Base-by-base conservation (phyloP, 2,113 vertebrate genomes). In the Thryonomys swinderianus region DNA sequence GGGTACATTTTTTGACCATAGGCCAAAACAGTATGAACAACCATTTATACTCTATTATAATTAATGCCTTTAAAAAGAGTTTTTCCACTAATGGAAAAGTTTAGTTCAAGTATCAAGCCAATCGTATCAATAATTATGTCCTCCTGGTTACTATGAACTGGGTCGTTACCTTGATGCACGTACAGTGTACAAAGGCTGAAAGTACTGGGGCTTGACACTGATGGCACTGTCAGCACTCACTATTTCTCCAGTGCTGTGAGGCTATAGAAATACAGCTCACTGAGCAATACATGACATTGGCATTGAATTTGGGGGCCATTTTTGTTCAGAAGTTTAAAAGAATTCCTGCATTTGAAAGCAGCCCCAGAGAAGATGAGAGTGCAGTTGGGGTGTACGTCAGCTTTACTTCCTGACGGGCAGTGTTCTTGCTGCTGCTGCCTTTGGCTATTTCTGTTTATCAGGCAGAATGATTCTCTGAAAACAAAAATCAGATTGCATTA, bases 1-100 rank as follows among this genome's bases (percentile, higher is more conserved):
- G 53, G 55, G 42, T 73, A 30, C n/a, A 23, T 23, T 55, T 88
- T 78, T 95, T 37, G 25, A n/a, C 90, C 61, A 14, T 37, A 90
- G 55, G 21, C 78, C 21, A 91, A 94, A 96, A 87, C 61, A 93
- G 69, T 59, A 27, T 64, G 51, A 74, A 40, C 30, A 91, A 27
- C 51, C 61, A 32, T 84, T 95, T 45, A 84, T 93, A 95, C 61
- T 51, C 27, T 61, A 57, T 64, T 79, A n/a, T 90, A 59, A 85
- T 80, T 69, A 69, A 37, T 64, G 8, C 89, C 91, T 96, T 83
- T 85, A 42, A 64, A 85, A 88, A 64, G 53, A 74, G 10, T 82
- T 83, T 95, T 88, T 94, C 40, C 88, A 18, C 74, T 89, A 94
- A 80, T 89, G 64, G 88, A 66, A 96, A 93, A 90, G 59, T 82